Conservation (phyloP, 2,113 vertebrate species). For the Limanda limanda region DNA sequence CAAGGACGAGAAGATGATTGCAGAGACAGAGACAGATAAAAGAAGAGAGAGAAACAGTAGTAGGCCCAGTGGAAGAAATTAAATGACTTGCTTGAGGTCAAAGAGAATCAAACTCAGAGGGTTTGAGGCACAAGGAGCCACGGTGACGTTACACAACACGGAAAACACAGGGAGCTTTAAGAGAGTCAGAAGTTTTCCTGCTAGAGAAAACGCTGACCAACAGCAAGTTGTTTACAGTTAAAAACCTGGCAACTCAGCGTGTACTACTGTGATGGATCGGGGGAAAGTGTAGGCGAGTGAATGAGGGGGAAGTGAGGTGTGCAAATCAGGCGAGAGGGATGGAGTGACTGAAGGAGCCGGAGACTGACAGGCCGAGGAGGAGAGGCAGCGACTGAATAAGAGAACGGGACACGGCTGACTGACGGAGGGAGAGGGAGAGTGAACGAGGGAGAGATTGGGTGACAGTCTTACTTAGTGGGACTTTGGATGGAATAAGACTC, state of each 20-base stretch:
- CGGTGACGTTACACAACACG: background rate
- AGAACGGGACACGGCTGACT: conserved; percentile 62
- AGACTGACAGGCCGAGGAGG: conserved; percentile 60
- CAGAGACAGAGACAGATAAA: background rate
- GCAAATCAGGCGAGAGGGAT: conserved; percentile 44
- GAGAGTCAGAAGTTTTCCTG: conserved; percentile 11
- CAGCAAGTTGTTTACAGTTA: conserved; percentile 22
- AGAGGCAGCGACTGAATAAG: conserved; percentile 61
- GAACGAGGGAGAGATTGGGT: conserved; percentile 59
- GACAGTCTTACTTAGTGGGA: conserved; percentile 68
- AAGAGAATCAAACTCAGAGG: conserved; percentile 12
- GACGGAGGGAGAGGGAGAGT: conserved; percentile 54
- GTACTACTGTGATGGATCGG: conserved; percentile 39
- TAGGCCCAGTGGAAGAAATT: background rate
- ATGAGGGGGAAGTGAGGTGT: conserved; percentile 56
- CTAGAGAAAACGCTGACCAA: conserved; percentile 9
- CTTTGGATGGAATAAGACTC: conserved; percentile 33
- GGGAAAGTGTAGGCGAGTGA: conserved; percentile 52
- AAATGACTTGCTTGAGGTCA: conserved; percentile 25
- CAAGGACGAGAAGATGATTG: background rate
- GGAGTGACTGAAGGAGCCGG: conserved; percentile 52
- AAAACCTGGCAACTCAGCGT: conserved; percentile 36
- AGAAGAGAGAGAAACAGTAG: background rate
- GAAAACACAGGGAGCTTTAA: background rate
- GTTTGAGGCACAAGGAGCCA: conserved; percentile 10